A percentile compares a stretch with the other conserved stretches of the same genome.
Evolutionary conservation across 2,797 vertebrate species (phyloP).

Genomic region (Brotula barbata): DNA sequence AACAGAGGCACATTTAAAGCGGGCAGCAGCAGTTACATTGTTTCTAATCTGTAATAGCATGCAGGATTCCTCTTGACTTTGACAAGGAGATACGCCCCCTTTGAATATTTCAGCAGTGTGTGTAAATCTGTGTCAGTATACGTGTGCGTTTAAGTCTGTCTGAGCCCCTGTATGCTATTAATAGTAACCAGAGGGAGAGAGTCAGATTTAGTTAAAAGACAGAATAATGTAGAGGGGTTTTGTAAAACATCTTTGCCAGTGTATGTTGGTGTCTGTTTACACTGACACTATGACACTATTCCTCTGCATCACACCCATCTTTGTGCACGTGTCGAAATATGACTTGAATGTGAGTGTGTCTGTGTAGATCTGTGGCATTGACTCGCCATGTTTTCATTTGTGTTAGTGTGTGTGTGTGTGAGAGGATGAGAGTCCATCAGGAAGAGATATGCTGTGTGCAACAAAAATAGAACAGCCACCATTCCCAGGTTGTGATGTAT

Average conservation of each 20-base stretch:
- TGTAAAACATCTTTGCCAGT: slow-evolving; percentile 20
- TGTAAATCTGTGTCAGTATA: slow-evolving; percentile 28
- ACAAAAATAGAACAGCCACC: slow-evolving; percentile 44
- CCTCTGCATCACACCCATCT: slow-evolving; percentile 13
- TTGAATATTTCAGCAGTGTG: slow-evolving; percentile 48
- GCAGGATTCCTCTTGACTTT: slow-evolving; percentile 64
- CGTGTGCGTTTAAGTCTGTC: slow-evolving; percentile 4
- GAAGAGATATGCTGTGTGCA: slow-evolving; percentile 45
- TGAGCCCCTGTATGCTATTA: slow-evolving; percentile 32
- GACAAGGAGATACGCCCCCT: slow-evolving; percentile 57
- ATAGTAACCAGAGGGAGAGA: slow-evolving; percentile 41
- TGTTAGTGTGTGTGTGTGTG: background rate
- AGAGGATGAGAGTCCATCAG: slow-evolving; percentile 12
- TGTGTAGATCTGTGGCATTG: slow-evolving; percentile 9
- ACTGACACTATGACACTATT: slow-evolving; percentile 25
- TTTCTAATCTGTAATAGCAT: slow-evolving; percentile 60
- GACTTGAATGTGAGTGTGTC: slow-evolving; percentile 7
- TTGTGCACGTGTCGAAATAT: slow-evolving; percentile 32
- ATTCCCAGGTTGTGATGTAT: no score
- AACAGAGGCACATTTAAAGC: slow-evolving; percentile 16
- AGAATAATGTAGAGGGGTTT: slow-evolving; percentile 20
- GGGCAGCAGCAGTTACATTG: slow-evolving; percentile 42
- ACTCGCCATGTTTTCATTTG: slow-evolving; percentile 22
- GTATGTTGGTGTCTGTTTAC: slow-evolving; percentile 40
- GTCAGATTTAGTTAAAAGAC: slow-evolving; percentile 28